These are phyloP conservation scores for Channallabes apus DNA, from an alignment of 2,797 vertebrate species.

Conservation along the genomic window DNA sequence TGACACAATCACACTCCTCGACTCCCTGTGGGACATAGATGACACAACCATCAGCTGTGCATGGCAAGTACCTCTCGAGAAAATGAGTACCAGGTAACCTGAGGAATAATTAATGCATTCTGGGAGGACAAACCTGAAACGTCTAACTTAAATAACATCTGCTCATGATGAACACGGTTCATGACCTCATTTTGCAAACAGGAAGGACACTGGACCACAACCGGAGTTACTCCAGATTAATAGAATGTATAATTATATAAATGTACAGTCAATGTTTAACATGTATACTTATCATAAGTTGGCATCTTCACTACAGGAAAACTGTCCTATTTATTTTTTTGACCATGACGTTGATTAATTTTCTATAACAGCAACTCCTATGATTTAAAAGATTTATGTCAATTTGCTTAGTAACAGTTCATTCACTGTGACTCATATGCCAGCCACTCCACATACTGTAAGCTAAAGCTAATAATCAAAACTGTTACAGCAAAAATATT, in stretches of 20 bases:
- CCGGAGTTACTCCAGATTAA: background rate
- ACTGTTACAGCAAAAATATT: background rate
- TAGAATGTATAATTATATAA: background rate
- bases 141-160: slow-evolving; percentile 30
- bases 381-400: background rate
- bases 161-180: background rate
- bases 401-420: background rate
- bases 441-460: background rate
- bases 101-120: slow-evolving; percentile 38
- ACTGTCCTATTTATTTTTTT: background rate
- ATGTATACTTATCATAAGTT: background rate
- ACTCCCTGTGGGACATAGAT: slow-evolving; percentile 13
- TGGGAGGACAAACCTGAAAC: slow-evolving; percentile 33
- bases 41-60: background rate
- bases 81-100: slow-evolving; percentile 26
- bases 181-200: background rate
- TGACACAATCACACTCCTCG: background rate
- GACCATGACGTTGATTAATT: background rate
- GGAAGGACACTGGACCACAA: background rate
- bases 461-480: background rate
- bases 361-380: background rate
- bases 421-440: background rate
- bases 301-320: background rate
- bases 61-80: slow-evolving; percentile 7
- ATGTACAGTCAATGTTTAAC: background rate